Evolutionary conservation across 2,888 invertebrate species (phyloP), one percentile per base, ranked within the genome.

Genomic region (Melieria picta): DNA sequence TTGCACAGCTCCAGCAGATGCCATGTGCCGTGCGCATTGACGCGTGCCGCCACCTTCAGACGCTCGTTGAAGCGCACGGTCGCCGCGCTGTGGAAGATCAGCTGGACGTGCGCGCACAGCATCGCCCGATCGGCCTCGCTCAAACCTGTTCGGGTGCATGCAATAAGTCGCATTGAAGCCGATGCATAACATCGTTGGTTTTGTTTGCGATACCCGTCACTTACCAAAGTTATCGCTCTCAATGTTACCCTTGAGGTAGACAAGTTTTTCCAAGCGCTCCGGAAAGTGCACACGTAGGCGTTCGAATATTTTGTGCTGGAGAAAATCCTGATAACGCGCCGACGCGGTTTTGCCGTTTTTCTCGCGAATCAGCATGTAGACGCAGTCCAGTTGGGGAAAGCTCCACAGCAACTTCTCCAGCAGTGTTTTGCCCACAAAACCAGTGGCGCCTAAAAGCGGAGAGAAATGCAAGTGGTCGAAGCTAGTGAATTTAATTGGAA

Each of bases 71-170:
- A 99, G 79, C 93, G 91, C 16, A 99, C 96, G 0, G 98, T 98
- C 0, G 98, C 98, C 0, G 98, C 99, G 42, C 96, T 95, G 86
- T 99, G 98, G 87, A 98, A 96, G 68, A 98, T 94, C 11, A 95
- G 90, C 52, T 95, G 91, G 11, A 97, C 93, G 62, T 91, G 90
- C 5, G 91, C 89, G 16, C 88, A 87, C 13, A 95, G 84, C 74
- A 90, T 87, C 57, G 87, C 86, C 67, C 90, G 90, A 82, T 94
- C 93, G 5, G 90, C 88, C 0, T 89, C 85, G 72, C 89, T 90
- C 64, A 96, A 90, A 9, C 95, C 85, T 85, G 77, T 57, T 57
- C 13, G 7, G 48, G 10, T 4, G 10, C 47, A 55, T 63, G 7
- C 11, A 61, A 52, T 48, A 61, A 57, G 16, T 30, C 42, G 50